A percentile compares a stretch with the other conserved stretches of the same genome.
These are phyloP conservation scores for Calycopis cecrops DNA, from an alignment of 1,140 invertebrate species.

Conservation along the genomic window DNA sequence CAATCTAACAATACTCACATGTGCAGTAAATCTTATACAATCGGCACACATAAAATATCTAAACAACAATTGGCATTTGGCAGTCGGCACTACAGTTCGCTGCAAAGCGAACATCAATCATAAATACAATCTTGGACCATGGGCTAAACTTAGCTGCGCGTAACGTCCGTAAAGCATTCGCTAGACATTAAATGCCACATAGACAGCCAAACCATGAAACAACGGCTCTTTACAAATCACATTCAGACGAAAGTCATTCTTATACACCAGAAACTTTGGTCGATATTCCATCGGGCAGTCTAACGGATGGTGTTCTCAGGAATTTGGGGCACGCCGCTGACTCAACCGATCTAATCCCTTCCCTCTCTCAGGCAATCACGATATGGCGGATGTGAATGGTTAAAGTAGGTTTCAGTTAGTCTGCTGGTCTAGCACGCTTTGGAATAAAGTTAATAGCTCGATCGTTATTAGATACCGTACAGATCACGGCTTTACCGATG, in stretches of 20 bases:
- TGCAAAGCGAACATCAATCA: not conserved
- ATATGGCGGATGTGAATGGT: slow-evolving; percentile 35
- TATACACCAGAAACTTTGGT: not conserved
- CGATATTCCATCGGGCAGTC: slow-evolving; percentile 34
- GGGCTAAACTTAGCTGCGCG: slow-evolving; percentile 21
- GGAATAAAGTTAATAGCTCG: no score
- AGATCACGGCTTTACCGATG: no score
- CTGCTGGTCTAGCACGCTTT: slow-evolving; percentile 2
- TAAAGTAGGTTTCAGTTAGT: slow-evolving; percentile 17
- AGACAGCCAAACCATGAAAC: slow-evolving; percentile 51
- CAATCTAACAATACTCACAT: no score
- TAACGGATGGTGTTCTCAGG: slow-evolving; percentile 61
- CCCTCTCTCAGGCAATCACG: slow-evolving; percentile 56
- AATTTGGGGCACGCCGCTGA: slow-evolving; percentile 69
- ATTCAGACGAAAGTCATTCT: not conserved
- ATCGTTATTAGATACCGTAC: no score
- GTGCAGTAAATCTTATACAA: no score
- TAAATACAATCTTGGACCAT: slow-evolving; percentile 6
- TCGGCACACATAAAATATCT: no score
- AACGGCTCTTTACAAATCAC: slow-evolving; percentile 47
- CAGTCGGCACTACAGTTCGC: no score
- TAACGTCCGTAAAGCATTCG: slow-evolving; percentile 51
- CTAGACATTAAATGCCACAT: slow-evolving; percentile 51
- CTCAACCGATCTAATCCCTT: slow-evolving; percentile 60
- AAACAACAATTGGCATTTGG: no score